Conservation (phyloP, 2,888 invertebrate genomes). For the Ariolimax columbianus region DNA sequence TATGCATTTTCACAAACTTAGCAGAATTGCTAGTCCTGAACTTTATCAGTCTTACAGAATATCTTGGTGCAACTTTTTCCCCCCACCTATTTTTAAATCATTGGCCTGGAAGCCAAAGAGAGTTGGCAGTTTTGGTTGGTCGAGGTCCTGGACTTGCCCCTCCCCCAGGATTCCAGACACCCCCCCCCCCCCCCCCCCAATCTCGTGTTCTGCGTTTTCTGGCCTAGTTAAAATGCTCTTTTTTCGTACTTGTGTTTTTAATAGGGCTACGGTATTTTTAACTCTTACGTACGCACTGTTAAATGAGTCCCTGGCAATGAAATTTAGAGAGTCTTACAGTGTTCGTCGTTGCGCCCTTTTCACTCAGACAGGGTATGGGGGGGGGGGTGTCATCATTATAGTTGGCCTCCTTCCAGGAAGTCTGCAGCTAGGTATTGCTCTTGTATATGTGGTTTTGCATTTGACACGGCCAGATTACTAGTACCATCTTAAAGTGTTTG, state of each 20-base stretch:
- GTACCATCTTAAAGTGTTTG: no score
- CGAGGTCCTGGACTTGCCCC: neutral
- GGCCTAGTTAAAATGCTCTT: slow-evolving; percentile 14
- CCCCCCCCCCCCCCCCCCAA: neutral
- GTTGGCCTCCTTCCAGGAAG: no score
- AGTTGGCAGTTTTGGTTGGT: slow-evolving; percentile 25
- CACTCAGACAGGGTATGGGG: no score
- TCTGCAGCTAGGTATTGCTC: no score
- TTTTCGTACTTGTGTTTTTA: neutral
- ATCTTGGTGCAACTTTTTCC: neutral
- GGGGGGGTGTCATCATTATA: no score
- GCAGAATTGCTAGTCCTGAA: neutral
- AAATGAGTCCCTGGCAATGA: neutral
- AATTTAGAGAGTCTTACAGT: no score
- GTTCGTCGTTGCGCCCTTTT: no score
- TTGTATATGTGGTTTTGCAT: no score
- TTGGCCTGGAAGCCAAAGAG: neutral
- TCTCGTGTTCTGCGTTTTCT: neutral
- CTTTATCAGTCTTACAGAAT: neutral
- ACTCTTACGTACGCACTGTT: neutral
- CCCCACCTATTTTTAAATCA: neutral
- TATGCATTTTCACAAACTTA: neutral
- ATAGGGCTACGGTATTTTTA: slow-evolving; percentile 9
- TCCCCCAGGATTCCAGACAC: neutral
- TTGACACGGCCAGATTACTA: no score